Percentiles rank a stretch among this genome's conserved stretches.
Evolutionary conservation across 2,113 vertebrate genomes (phyloP).

Genomic region (Anseranas semipalmata): DNA sequence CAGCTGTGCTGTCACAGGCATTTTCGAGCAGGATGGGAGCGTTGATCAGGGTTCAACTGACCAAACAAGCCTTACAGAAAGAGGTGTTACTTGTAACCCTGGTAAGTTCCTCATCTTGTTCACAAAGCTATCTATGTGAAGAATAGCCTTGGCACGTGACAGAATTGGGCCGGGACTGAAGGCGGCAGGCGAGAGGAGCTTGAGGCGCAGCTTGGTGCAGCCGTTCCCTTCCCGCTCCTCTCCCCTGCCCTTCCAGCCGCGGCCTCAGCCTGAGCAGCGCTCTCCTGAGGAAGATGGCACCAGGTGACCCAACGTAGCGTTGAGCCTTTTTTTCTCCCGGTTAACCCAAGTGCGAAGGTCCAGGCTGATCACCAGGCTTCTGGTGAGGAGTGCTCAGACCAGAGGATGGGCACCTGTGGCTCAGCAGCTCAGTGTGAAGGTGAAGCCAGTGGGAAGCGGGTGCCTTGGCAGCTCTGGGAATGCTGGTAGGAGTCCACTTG

Average conservation of each 20-base stretch:
- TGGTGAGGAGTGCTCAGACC: neutral
- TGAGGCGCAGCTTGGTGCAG: too few relatives aligned
- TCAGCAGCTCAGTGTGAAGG: neutral
- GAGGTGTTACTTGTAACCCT: neutral
- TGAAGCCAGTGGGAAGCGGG: neutral
- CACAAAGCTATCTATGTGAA: neutral
- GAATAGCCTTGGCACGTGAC: rapidly evolving
- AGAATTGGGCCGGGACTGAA: neutral
- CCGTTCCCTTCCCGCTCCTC: neutral
- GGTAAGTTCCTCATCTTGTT: neutral
- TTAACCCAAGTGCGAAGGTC: neutral
- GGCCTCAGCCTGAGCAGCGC: neutral
- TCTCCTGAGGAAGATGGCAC: neutral
- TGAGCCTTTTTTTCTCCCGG: neutral
- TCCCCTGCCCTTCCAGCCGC: neutral
- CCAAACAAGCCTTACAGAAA: neutral
- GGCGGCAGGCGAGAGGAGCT: neutral
- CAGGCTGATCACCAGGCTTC: neutral
- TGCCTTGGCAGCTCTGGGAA: neutral
- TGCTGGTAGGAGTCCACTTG: neutral
- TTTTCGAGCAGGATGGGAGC: neutral
- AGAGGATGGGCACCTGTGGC: rapidly evolving
- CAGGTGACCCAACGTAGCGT: neutral
- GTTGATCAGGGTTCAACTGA: neutral
- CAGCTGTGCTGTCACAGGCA: rapidly evolving